Percentiles rank a stretch among this genome's conserved stretches.
These are phyloP conservation scores for Solea senegalensis DNA, from an alignment of 2,113 vertebrate species.

Conservation along the genomic window DNA sequence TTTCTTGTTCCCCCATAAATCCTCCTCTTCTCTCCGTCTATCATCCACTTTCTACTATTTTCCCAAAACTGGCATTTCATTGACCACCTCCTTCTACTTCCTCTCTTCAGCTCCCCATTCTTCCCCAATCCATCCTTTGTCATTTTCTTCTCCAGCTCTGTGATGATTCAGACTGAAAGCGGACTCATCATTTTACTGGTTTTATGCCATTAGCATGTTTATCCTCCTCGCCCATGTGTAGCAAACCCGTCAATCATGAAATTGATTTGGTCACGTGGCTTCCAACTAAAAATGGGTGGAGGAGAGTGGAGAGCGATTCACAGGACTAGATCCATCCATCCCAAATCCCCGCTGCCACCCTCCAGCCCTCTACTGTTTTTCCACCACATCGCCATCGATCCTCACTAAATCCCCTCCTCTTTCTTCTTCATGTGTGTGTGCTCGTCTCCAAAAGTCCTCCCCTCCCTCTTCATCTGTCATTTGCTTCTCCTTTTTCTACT, in stretches of 20 bases:
- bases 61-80: not conserved
- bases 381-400: constrained; percentile 26
- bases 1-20: not conserved
- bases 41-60: not conserved
- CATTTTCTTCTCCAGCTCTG: not conserved
- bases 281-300: not conserved
- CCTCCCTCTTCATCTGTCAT: constrained; percentile 21
- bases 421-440: constrained; percentile 15
- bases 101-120: not conserved
- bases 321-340: constrained; percentile 25
- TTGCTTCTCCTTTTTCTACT: constrained; percentile 20
- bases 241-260: constrained; percentile 38
- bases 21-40: not conserved
- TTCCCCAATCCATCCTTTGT: not conserved
- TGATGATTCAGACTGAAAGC: not conserved
- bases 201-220: constrained; percentile 26
- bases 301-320: not conserved
- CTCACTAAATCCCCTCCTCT: constrained; percentile 29
- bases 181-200: constrained; percentile 24
- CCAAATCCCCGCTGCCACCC: constrained; percentile 22
- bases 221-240: constrained; percentile 42
- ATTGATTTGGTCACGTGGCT: constrained; percentile 40
- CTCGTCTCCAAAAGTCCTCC: not conserved
- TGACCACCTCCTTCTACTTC: not conserved
- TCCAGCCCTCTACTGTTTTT: constrained; percentile 13